Evolutionary conservation across 2,797 vertebrate species (phyloP), one percentile per base, ranked within the genome.

Genomic region (Echeneis naucrates): DNA sequence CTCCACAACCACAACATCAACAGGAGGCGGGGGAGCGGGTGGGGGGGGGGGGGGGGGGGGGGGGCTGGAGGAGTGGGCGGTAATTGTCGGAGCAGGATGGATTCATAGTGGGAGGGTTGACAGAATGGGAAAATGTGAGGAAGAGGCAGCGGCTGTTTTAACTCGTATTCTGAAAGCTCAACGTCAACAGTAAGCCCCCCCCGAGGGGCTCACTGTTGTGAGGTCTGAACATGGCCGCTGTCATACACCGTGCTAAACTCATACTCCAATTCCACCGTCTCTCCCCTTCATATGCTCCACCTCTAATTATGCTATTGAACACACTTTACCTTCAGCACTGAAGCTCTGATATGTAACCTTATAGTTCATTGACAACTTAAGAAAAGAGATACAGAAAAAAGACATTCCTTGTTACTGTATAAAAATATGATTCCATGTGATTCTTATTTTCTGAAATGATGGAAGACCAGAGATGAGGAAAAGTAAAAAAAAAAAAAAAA

Each of bases 261-360:
- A 72, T 68, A 68, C 75, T 82, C 81, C 75, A 47, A 65, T 86
- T 80, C 76, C 70, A 78, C 80, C 38, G 65, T 71, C 64, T 77
- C 50, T 72, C 67, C 76, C 74, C 63, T 74, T 78, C 75, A 81
- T 77, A 85, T 53, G 75, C 74, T 80, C 67, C 80, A 68, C 60
- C 66, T 55, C 73, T 85, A 80, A 89, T 88, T 88, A 89, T 84
- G 78, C 75, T 85, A 81, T 88, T 79, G 21, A 77, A 75, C 57
- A 70, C 71, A 76, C 78, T 84, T 86, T 83, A 84, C 78, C 81
- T 74, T 63, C 78, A 61, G 77, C 68, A 56, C 63, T 67, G 60
- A 51, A 75, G 74, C 60, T 57, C 58, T 68, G 79, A 86, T 78
- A n/a, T n/a, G n/a, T n/a, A n/a, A n/a, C n/a, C 42, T 75, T 53